Evolutionary conservation across 2,113 vertebrate species (phyloP).

Genomic region (Tapirus terrestris): DNA sequence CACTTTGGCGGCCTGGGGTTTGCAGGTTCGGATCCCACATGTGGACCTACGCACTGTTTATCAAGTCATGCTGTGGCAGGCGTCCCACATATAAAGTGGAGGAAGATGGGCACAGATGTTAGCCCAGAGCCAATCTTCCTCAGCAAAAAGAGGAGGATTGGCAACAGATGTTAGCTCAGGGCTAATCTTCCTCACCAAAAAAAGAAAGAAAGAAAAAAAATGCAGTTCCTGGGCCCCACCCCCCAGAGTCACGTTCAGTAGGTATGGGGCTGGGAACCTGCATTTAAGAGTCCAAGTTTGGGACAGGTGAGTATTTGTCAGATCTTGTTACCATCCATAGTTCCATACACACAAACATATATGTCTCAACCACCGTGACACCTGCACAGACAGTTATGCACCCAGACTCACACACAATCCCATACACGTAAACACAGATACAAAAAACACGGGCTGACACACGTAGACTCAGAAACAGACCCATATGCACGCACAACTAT

Average conservation of each 20-base stretch:
- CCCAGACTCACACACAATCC: neutral
- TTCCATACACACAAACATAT: neutral
- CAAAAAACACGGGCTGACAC: neutral
- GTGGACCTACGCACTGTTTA: no score
- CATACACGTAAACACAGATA: neutral
- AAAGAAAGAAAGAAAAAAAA: neutral
- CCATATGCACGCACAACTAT: neutral
- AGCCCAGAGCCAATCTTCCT: no score
- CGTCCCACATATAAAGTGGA: no score
- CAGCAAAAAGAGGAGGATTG: no score
- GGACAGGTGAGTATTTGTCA: neutral
- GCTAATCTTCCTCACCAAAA: no score
- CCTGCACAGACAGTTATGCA: neutral
- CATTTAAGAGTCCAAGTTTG: neutral
- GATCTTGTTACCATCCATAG: neutral
- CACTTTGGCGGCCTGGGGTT: no score
- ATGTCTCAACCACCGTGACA: neutral
- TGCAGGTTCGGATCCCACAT: no score
- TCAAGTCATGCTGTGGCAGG: no score
- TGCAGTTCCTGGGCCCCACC: neutral
- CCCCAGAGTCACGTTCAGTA: neutral
- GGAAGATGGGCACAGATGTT: no score
- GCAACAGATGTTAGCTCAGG: no score
- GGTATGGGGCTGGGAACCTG: neutral
- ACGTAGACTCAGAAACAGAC: neutral